Base-by-base conservation (phyloP, 2,888 invertebrate genomes). In the Hololepta plana region DNA sequence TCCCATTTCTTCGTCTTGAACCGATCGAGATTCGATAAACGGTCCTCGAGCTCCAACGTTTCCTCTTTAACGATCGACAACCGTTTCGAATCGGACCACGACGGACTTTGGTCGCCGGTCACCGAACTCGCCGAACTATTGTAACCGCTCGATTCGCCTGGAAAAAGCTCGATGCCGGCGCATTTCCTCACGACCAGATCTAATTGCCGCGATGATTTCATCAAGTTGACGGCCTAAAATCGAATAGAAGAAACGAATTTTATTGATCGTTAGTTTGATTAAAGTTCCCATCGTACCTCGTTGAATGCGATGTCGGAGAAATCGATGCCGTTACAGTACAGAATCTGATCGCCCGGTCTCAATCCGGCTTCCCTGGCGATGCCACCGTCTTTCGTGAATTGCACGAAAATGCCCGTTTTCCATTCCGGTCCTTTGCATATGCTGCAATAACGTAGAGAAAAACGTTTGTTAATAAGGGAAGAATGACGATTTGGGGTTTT, bases 341-440 rank as follows among this genome's bases (percentile, higher is more conserved):
- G 53, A 35, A 93, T 81, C 55, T 90, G 87, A 53, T 93, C 91
- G 4, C 90, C 90, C 1, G 85, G 81, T 41, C 81, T 65, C 9
- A 93, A 57, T 0, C 90, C 90, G 2, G 84, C 80, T 42, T 85
- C 80, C 24, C 81, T 64, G 0, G 90, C 90, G 30, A 90, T 74
- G 22, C 90, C 85, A 13, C 79, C 79, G 38, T 82, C 82, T 47
- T 84, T 75, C 27, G 88, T 85, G 41, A 84, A 84, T 59, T 91
- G 81, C 20, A 88, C 72, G 51, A 77, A 87, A 39, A 87, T 84
- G 19, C 87, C 87, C 2, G 81, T 81, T 45, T 75, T 75, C 72
- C 79, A 77, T 36, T 76, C 74, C 4, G 84, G 84, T 10, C 85
- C 85, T 55, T 79, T 79, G 55, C 79, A 80, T 32, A 81, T 79